Percentiles rank a stretch among this genome's conserved stretches.
phyloP scores from a whole-genome alignment of 2,888 invertebrate genomes.

The Eudemis profundana region DNA sequence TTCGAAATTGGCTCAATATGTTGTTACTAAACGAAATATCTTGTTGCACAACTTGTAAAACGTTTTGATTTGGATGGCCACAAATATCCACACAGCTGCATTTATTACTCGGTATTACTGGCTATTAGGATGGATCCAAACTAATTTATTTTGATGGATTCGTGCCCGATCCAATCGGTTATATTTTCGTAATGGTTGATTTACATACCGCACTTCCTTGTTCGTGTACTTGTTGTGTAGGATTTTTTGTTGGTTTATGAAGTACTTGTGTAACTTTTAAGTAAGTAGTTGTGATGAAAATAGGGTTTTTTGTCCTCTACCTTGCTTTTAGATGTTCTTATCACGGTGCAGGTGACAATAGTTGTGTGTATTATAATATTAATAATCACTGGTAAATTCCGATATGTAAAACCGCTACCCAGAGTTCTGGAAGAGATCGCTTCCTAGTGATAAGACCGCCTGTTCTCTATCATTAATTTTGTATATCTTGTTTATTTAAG shows the following conservation, averaged over 20 bases:
- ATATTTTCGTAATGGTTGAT: conserved; percentile 24
- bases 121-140: conserved; percentile 11
- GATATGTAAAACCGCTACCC: too few relatives aligned
- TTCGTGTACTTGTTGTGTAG: not conserved
- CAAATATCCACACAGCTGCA: conserved; percentile 1
- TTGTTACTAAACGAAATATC: not conserved
- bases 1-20: not conserved
- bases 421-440: too few relatives aligned
- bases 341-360: too few relatives aligned
- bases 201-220: conserved; percentile 25
- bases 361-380: too few relatives aligned
- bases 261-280: not conserved
- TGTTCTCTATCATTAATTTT: too few relatives aligned
- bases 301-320: too few relatives aligned
- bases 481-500: too few relatives aligned
- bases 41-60: conserved; percentile 1
- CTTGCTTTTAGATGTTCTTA: too few relatives aligned
- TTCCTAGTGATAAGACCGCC: too few relatives aligned
- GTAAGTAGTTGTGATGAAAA: not conserved
- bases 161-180: conserved; percentile 9
- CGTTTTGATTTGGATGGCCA: conserved; percentile 8
- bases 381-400: too few relatives aligned
- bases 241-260: not conserved
- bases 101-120: conserved; percentile 13
- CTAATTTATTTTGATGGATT: conserved; percentile 27